Evolutionary conservation across 2,113 vertebrate species (phyloP).

Genomic region (Megaleporinus macrocephalus): DNA sequence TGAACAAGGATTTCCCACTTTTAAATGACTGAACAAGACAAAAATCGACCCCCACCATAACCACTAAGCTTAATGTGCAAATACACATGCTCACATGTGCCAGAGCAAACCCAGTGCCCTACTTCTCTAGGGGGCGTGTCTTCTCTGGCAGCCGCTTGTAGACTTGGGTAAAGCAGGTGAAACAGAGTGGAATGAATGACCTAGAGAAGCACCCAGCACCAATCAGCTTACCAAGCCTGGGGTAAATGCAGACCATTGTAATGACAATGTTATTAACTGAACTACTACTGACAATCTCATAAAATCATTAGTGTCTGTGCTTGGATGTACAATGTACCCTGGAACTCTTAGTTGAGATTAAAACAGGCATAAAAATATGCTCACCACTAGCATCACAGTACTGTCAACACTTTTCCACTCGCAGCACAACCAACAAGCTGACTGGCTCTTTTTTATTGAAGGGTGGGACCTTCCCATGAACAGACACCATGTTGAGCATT

Average conservation of each 20-base stretch:
- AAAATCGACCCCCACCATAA: not conserved
- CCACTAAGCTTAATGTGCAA: conserved; percentile 3
- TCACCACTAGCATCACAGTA: no score
- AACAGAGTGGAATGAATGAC: conserved; percentile 57
- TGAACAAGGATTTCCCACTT: not conserved
- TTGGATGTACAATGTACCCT: not conserved
- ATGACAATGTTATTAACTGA: not conserved
- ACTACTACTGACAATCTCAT: not conserved
- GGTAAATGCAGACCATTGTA: conserved; percentile 4
- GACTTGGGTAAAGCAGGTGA: conserved; percentile 24
- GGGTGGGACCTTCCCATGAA: no score
- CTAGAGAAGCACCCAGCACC: conserved; percentile 41
- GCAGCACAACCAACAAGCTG: no score
- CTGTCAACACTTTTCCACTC: no score
- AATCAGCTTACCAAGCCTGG: conserved; percentile 25
- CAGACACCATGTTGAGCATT: no score
- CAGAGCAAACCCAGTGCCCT: conserved; percentile 39
- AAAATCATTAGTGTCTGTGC: not conserved
- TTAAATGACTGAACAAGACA: not conserved
- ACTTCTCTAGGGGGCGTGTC: conserved; percentile 44
- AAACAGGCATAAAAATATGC: not conserved
- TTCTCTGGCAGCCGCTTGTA: conserved; percentile 49
- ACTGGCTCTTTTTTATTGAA: no score
- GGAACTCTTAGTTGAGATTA: not conserved
- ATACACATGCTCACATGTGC: not conserved